phyloP scores from a whole-genome alignment of 1,140 invertebrate genomes.

The Drosophila jambulina region DNA sequence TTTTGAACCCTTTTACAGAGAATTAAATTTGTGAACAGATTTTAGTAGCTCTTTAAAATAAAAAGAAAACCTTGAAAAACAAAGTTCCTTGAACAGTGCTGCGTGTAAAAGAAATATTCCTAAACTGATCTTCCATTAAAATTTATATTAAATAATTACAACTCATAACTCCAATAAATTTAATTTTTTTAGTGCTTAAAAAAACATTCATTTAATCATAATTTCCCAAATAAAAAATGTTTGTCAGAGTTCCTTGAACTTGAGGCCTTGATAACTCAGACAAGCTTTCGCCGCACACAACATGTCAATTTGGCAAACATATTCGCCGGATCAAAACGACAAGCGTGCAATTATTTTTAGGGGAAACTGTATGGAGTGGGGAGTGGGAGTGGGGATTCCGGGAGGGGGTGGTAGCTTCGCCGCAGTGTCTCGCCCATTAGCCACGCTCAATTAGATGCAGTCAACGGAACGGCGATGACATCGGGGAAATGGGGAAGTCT shows the following conservation, averaged over 20 bases:
- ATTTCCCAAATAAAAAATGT: background rate
- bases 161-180: background rate
- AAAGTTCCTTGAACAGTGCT: background rate
- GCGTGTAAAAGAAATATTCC: background rate
- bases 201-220: background rate
- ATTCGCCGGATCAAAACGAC: constrained; percentile 18
- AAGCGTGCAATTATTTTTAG: constrained; percentile 18
- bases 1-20: no score
- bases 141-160: background rate
- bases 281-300: constrained; percentile 35
- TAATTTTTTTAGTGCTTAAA: background rate
- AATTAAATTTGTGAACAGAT: no score
- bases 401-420: background rate
- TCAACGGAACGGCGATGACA: constrained; percentile 61
- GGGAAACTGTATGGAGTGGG: background rate
- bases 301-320: constrained; percentile 48
- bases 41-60: background rate
- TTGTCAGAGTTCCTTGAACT: constrained; percentile 34
- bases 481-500: constrained; percentile 12
- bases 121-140: no score
- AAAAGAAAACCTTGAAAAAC: background rate
- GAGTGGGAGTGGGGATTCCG: constrained; percentile 5
- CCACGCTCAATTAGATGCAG: constrained; percentile 74
- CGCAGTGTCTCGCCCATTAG: constrained; percentile 53
- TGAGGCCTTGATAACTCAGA: constrained; percentile 27